Evolutionary conservation across 1,140 invertebrate species (phyloP), one percentile per base, ranked within the genome.

Genomic region (Drosophila novamexicana): DNA sequence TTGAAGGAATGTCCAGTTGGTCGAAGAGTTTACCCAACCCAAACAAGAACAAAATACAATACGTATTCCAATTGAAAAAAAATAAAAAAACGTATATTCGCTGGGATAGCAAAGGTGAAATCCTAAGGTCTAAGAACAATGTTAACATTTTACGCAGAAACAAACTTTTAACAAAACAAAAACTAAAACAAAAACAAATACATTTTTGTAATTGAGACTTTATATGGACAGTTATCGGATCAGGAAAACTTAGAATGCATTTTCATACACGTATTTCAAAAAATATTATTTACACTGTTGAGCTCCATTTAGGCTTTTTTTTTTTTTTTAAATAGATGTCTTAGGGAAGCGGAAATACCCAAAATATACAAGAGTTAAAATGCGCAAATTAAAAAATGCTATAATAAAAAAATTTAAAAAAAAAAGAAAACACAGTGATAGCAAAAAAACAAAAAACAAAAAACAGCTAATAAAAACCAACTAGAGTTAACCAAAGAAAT

Each of bases 91-190:
- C 73, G 54, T 74, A 47, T 45, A 58, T 63, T 68, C 62, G 59
- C 65, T 65, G 79, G 57, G 49, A 70, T 80, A 79, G 80, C 63
- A 61, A 67, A 84, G 82, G 83, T 86, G 79, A 86, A 86, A 86
- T 88, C 83, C 78, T 79, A 86, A 59, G 53, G 47, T 81, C 66
- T 90, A 90, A 79, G 76, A 89, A 75, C 78, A 79, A 89, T 89
- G 85, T 89, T 89, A 89, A 89, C 85, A 89, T 89, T 89, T 89
- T 89, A 66, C 53, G 75, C 73, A 50, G 44, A 64, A 52, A 50
- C 18, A 80, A 59, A 68, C 56, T 75, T 71, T 68, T 74, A 81
- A 67, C 42, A 70, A 39, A 59, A 16, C 12, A 44, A 36, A 22
- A 16, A 12, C 8, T 36, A 54, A 71, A 44, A 42, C 42, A 68